Base-by-base conservation (phyloP, 2,797 vertebrate species). In the Arremon aurantiirostris region DNA sequence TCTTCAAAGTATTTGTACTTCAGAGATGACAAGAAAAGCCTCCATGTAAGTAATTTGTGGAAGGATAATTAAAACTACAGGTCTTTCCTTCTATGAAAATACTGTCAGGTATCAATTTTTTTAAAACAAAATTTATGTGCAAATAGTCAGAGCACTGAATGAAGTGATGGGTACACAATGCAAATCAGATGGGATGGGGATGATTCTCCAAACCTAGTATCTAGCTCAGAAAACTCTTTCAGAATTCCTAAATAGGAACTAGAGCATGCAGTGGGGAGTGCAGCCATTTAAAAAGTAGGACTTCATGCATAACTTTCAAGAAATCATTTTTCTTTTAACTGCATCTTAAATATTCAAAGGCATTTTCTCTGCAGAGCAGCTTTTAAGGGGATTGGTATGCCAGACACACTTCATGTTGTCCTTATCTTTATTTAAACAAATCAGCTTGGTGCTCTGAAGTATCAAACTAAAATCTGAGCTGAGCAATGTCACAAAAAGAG, bases 381-480 rank as follows among this genome's bases (percentile, higher is more conserved):
- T 92, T 91, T 91, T 72, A 53, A 89, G 55, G 57, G 28, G 64
- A 82, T 93, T 91, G 42, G 50, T 92, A 94, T 93, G 88, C 90
- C 27, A 94, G 79, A 60, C 69, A 94, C 81, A 69, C 35, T 85
- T 94, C 59, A 30, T 77, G 46, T 86, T 92, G 77, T 84, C 81
- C 86, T 91, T 92, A 89, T 92, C 86, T 94, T 95, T 95, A 72
- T 92, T 94, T 86, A 87, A 95, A 86, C 32, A 90, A 86, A 94
- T 82, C 63, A 89, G 70, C 64, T 88, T 86, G 46, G 35, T 81
- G 41, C 56, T 84, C 68, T 87, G 49, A 93, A 93, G 47, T 93
- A 92, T 86, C 60, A 82, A 90, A 92, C 69, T 68, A 41, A 72
- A 73, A 91, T 82, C 60, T 86, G 60, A 84, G 46, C 47, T 75